Evolutionary conservation across 92 coral and sea anemone species (phyloP).

Genomic region (Galaxea fascicularis): DNA sequence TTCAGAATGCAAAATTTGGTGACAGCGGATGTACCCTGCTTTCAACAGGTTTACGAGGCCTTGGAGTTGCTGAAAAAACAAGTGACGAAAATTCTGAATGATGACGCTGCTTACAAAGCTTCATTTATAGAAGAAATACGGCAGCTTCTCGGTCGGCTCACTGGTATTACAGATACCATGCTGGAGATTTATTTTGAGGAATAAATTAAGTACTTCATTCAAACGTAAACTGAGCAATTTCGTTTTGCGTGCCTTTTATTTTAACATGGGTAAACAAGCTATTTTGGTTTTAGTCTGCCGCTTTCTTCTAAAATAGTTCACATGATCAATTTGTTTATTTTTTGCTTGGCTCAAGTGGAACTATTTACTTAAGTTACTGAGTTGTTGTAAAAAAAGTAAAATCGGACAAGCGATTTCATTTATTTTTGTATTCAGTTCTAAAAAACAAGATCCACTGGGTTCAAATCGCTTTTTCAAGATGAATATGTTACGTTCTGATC

Average conservation of each 20-base stretch:
- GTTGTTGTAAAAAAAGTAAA: no score
- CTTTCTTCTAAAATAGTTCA: background rate
- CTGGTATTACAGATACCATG: conserved; percentile 88
- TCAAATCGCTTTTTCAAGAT: no score
- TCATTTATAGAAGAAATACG: conserved; percentile 96
- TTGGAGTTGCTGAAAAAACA: conserved; percentile 87
- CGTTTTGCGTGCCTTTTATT: background rate
- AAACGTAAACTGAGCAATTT: background rate
- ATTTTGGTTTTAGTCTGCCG: no score
- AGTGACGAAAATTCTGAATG: conserved; percentile 82
- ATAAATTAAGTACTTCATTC: background rate
- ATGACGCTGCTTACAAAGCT: conserved; percentile 92
- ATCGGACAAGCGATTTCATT: no score
- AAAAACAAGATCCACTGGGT: no score
- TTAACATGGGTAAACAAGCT: background rate
- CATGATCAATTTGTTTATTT: background rate
- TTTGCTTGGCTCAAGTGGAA: background rate
- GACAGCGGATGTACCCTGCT: conserved; percentile 92
- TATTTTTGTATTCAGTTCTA: no score
- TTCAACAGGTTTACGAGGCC: conserved; percentile 86
- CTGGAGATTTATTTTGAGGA: conserved; percentile 87
- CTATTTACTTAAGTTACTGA: no score
- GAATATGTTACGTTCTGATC: no score
- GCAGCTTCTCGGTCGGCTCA: conserved; percentile 84
- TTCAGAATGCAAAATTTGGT: conserved; percentile 86